Base-by-base conservation (phyloP, 2,888 invertebrate genomes). In the Leptothorax acervorum region DNA sequence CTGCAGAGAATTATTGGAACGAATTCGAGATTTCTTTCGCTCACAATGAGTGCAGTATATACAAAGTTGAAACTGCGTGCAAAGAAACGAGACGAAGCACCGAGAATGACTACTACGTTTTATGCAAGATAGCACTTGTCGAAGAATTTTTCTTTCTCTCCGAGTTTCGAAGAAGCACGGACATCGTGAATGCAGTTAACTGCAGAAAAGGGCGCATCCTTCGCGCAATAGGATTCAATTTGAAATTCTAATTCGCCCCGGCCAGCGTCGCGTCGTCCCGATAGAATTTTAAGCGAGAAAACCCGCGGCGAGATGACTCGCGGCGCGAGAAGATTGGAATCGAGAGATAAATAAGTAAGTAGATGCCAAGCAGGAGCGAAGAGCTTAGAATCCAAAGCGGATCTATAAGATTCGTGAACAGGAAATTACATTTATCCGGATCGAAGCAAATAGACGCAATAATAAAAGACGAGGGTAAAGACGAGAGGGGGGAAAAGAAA, bases 281-380 rank as follows among this genome's bases (percentile, higher is more conserved):
- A 81, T 81, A 81, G 79, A 81, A 81, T 79, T 71, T 81, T 48
- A 81, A 81, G 71, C 79, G 60, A 81, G 71, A 81, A 71, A 81
- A 81, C 71, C 60, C 79, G 60, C 35, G 71, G 68, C 55, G 78
- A 66, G 66, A 68, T 63, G 63, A 63, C 75, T 68, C 78, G 78
- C 68, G 12, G 39, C 65, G 55, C 68, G 71, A 48, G 35, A 71
- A 60, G 71, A 81, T 81, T 71, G 60, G 60, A 60, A 48, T 48
- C 35, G 60, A 35, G 79, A 60, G 79, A 81, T 71, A 81, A 81
- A 81, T 81, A 60, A 71, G 60, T 78, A 68, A 68, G 68, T 68
- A 57, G 78, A 78, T 23, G 66, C 48, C 9, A n/a, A n/a, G 45
- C 55, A 23, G 23, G 28, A 23, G 39, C n/a, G 45, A 31, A n/a